Conservation (phyloP, 2,797 vertebrate species). For the Masticophis lateralis region DNA sequence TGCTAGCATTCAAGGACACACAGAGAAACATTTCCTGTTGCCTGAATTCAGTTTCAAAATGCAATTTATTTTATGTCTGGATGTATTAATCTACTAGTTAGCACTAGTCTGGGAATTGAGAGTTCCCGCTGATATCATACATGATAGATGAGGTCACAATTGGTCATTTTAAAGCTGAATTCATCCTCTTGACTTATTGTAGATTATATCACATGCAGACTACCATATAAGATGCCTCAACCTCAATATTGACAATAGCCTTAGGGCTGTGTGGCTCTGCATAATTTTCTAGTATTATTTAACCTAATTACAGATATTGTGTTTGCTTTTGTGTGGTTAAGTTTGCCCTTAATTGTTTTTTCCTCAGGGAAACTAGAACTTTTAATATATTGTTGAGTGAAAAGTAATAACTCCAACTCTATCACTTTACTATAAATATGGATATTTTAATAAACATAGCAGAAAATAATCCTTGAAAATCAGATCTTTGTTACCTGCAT, state of each 20-base stretch:
- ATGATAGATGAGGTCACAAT: not conserved
- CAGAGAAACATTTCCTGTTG: slow-evolving; percentile 10
- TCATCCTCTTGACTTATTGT: not conserved
- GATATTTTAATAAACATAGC: not conserved
- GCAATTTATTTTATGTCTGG: slow-evolving; percentile 31
- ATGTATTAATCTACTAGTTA: slow-evolving; percentile 36
- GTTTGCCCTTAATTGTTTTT: not conserved
- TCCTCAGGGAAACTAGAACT: not conserved
- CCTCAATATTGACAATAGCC: not conserved
- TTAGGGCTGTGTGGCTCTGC: not conserved
- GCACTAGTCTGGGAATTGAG: slow-evolving; percentile 9
- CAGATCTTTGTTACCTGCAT: not conserved
- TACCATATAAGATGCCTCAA: not conserved
- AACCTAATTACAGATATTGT: not conserved
- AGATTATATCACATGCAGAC: not conserved
- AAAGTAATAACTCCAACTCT: not conserved
- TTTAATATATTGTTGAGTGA: not conserved
- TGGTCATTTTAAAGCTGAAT: not conserved
- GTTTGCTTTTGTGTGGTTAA: not conserved
- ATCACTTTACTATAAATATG: not conserved
- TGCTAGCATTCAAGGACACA: not conserved
- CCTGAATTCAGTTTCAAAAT: slow-evolving; percentile 26
- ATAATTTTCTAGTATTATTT: not conserved
- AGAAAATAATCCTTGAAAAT: not conserved
- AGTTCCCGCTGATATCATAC: slow-evolving; percentile 4